A percentile compares a stretch with the other conserved stretches of the same genome.
Conservation (phyloP, 2,797 vertebrate species). For the Dryobates pubescens region DNA sequence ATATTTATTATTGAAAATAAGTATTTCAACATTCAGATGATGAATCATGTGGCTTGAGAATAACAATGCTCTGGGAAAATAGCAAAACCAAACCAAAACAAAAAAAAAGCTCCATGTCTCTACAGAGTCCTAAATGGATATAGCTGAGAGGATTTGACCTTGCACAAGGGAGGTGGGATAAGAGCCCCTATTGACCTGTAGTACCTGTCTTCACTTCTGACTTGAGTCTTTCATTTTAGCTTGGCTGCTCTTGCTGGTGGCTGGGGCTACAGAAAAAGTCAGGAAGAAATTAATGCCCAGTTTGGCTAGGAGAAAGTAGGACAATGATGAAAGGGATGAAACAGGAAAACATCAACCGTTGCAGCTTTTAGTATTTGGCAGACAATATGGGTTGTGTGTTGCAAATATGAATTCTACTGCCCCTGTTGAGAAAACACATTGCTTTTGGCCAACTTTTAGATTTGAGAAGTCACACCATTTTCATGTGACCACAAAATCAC, state of each 20-base stretch:
- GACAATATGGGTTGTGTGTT: background rate
- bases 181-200: background rate
- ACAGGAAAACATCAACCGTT: background rate
- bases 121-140: background rate
- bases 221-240: background rate
- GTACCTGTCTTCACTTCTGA: background rate
- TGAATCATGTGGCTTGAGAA: constrained; percentile 14
- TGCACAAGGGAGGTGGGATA: background rate
- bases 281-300: background rate
- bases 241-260: background rate
- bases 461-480: background rate
- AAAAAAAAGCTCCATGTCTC: background rate
- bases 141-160: background rate
- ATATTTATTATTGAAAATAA: constrained; percentile 52
- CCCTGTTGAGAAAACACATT: background rate
- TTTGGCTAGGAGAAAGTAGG: background rate
- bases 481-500: background rate
- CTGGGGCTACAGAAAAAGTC: background rate
- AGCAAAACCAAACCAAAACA: background rate
- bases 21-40: constrained; percentile 32
- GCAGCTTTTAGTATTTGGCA: background rate
- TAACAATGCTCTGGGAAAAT: constrained; percentile 12
- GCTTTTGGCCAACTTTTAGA: background rate
- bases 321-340: background rate
- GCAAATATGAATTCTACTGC: background rate